phyloP scores from a whole-genome alignment of 2,113 vertebrate genomes.

The Cottus gobio region DNA sequence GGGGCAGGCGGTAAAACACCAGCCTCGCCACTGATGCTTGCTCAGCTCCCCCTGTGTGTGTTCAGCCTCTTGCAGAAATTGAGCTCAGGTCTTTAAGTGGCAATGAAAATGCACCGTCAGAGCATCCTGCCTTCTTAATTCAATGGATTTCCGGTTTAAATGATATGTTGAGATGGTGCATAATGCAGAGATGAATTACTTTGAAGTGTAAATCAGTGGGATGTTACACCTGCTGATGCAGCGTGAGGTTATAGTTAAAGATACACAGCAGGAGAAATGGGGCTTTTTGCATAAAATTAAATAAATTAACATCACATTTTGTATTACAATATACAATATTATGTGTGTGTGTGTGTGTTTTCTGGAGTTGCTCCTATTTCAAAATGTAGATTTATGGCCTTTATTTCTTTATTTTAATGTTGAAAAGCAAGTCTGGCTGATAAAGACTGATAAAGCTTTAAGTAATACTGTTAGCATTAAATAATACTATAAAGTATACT shows the following conservation, averaged over 20 bases:
- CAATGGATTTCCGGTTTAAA: background rate
- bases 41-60: constrained; percentile 66
- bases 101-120: constrained; percentile 1
- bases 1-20: constrained; percentile 57
- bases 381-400: background rate
- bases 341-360: too few relatives aligned
- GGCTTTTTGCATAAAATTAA: too few relatives aligned
- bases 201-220: background rate
- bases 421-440: background rate
- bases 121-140: background rate
- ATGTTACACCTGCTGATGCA: constrained; percentile 3
- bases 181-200: background rate
- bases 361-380: too few relatives aligned
- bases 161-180: background rate
- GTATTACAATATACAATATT: too few relatives aligned
- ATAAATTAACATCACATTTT: too few relatives aligned
- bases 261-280: background rate
- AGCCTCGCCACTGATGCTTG: constrained; percentile 58
- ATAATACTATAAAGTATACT: background rate
- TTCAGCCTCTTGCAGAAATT: background rate
- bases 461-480: background rate
- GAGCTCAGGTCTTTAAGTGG: constrained; percentile 14
- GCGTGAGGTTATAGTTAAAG: background rate
- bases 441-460: background rate
- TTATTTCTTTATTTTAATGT: background rate